Base-by-base conservation (phyloP, 2,797 vertebrate species). In the Tarsius wallacei region DNA sequence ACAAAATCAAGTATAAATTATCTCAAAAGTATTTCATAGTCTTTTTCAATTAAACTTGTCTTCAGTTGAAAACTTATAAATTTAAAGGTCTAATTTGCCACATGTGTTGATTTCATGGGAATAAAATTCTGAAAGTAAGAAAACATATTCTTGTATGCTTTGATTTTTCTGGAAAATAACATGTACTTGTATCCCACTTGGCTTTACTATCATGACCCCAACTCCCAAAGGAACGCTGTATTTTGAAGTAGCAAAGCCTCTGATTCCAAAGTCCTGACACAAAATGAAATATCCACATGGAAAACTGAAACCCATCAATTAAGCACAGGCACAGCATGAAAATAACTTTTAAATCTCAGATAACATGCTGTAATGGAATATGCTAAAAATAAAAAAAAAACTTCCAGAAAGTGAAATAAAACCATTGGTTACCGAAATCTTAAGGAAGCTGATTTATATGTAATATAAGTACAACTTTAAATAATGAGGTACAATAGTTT, bases 301-400 rank as follows among this genome's bases (percentile, higher is more conserved):
- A 93, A 86, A 97, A 97, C 89, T 87, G 53, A 95, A 98, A 97
- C 88, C 94, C 86, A 8, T 84, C 73, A 78, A 94, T 98, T 97
- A 98, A 90, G 53, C 47, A 84, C 57, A 94, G 81, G 81, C 71
- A 66, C 61, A 77, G 49, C 31, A 93, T 82, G 14, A 96, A 97
- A 97, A 97, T 86, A 97, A 77, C 89, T 95, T 95, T 63, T 47
- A 36, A 85, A 70, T 93, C 53, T 93, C 61, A 95, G 49, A 76
- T 42, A 78, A n/a, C 78, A 87, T 59, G 61, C 59, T 87, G 24
- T 95, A 96, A 94, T 94, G 93, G 96, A 94, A 92, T 59, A 90
- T 66, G 42, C 24, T 93, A 68, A 78, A 73, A 71, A 76, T 91
- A 68, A 74, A 68, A 68, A 71, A 70, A 53, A 2, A 21, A 61